These are phyloP conservation scores for Aldrovandia affinis DNA, from an alignment of 2,797 vertebrate genomes.

Conservation along the genomic window DNA sequence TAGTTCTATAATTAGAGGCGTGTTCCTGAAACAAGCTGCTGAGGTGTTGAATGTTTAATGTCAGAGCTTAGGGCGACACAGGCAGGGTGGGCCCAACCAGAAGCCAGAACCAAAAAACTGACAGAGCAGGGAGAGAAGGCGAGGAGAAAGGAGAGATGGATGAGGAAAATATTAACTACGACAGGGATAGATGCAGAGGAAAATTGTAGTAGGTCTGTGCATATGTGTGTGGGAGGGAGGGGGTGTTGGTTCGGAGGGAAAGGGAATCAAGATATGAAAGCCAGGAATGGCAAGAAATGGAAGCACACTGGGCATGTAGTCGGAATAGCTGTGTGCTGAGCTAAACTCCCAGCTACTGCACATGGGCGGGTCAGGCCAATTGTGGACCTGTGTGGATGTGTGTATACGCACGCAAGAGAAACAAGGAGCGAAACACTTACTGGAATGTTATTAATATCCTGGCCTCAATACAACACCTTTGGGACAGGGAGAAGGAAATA, in stretches of 20 bases:
- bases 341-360: not conserved
- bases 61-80: constrained; percentile 43
- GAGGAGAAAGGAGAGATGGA: not conserved
- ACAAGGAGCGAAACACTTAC: not conserved
- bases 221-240: not conserved
- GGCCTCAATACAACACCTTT: constrained; percentile 3
- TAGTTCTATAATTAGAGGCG: constrained; percentile 68
- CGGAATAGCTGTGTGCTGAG: not conserved
- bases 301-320: not conserved
- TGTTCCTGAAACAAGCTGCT: constrained; percentile 55
- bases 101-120: not conserved
- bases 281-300: not conserved
- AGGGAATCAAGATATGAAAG: not conserved
- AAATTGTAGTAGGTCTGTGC: not conserved
- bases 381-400: not conserved
- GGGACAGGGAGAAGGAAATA: not conserved
- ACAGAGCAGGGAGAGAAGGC: not conserved
- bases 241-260: not conserved
- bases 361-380: not conserved
- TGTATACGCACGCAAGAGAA: not conserved
- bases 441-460: constrained; percentile 14
- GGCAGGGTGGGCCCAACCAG: not conserved
- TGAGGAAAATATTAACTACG: not conserved
- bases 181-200: not conserved
- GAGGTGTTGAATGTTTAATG: constrained; percentile 72